These are phyloP conservation scores for Musca domestica DNA, from an alignment of 1,140 invertebrate species.

Conservation along the genomic window DNA sequence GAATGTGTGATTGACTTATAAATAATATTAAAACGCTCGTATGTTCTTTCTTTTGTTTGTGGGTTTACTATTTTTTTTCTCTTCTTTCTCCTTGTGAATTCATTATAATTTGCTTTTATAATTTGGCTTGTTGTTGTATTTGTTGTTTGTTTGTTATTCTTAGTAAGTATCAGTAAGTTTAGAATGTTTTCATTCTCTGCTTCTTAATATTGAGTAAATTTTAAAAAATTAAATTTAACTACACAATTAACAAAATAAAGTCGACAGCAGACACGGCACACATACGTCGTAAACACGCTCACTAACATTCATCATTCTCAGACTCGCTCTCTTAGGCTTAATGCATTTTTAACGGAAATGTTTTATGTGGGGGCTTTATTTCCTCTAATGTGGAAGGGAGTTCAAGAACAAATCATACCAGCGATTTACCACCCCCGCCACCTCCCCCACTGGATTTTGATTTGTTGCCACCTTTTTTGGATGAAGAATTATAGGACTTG, in stretches of 20 bases:
- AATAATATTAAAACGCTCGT: no score
- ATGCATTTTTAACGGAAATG: slow-evolving; percentile 8
- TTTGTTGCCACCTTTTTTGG: slow-evolving; percentile 10
- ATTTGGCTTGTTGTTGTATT: no score
- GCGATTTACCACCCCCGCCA: slow-evolving; percentile 10
- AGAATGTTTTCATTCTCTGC: no score
- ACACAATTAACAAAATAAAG: slow-evolving; percentile 10
- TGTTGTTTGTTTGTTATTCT: no score
- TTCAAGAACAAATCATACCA: slow-evolving; percentile 11
- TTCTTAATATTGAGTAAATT: neutral
- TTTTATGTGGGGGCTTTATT: slow-evolving; percentile 1
- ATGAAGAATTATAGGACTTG: slow-evolving; percentile 26
- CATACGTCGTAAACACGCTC: neutral
- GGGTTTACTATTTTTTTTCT: no score
- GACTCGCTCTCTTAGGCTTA: slow-evolving; percentile 7
- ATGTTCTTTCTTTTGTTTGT: no score
- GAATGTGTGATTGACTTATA: no score
- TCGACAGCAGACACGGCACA: slow-evolving; percentile 12
- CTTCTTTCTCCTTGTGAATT: no score
- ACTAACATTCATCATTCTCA: neutral
- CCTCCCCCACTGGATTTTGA: neutral
- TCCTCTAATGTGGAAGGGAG: neutral
- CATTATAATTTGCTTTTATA: no score
- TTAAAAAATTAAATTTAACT: slow-evolving; percentile 10
- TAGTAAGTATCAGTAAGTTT: no score